Base-by-base conservation (phyloP, 2,797 vertebrate species). In the Eidolon dupreanum region DNA sequence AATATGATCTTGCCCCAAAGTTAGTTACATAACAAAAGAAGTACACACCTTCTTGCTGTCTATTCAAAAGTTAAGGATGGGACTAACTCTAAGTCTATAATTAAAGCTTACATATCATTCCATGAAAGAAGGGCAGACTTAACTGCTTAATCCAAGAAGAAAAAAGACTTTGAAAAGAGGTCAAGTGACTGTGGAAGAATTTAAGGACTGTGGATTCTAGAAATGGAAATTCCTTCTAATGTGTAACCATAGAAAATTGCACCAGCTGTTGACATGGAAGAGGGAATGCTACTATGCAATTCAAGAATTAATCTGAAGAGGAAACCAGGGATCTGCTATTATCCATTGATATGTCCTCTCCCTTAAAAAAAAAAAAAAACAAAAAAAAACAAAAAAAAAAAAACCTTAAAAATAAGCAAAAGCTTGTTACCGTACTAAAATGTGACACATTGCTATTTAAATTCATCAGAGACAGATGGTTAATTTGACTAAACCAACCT, bases 401-500 rank as follows among this genome's bases (percentile, higher is more conserved):
- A 36, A 59, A 91, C 28, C 49, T 87, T n/a, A 0, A 91, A 98
- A 97, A 70, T 87, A 96, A 90, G 89, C 87, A 93, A 74, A 95
- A 95, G 74, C 95, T 90, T 96, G 93, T 96, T 90, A 36, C 74
- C 81, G 57, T 90, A 82, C 24, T 22, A 93, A 97, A 97, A 95
- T 15, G 2, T 88, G 93, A 66, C 85, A 90, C 77, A 83, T 63
- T 1, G 55, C 88, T 19, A 9, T 89, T 92, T 46, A 89, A 98
- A 98, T 96, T 61, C 96, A 96, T 90, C 88, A 78, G 0, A 51
- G 93, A 93, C 98, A 98, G 98, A 98, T 97, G 97, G 98, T 82
- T 91, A 92, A 97, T 97, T 97, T 98, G 94, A 97, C 98, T 98
- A 97, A 98, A 94, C 66, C 96, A 98, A 97, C 96, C 97, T 97